A percentile compares a stretch with the other conserved stretches of the same genome.
Evolutionary conservation across 1,140 invertebrate species (phyloP).

Genomic region (Pinna nobilis): DNA sequence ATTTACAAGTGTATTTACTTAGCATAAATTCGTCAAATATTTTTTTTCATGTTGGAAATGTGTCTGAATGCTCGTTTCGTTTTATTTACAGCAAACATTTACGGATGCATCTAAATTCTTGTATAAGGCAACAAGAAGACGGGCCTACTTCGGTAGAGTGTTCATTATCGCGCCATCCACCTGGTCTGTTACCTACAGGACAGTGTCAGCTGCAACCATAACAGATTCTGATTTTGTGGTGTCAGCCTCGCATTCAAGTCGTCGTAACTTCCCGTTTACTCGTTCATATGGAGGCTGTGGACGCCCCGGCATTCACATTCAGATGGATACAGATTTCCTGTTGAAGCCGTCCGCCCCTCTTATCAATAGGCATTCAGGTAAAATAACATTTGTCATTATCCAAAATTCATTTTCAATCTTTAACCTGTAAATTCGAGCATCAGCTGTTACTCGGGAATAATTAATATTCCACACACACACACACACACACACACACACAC

Average conservation of each 20-base stretch:
- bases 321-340: slow-evolving; percentile 63
- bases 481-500: too few relatives aligned
- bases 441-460: too few relatives aligned
- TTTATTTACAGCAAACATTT: slow-evolving; percentile 54
- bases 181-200: slow-evolving; percentile 53
- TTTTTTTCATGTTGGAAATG: neutral
- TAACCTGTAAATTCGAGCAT: neutral
- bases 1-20: neutral
- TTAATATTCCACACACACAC: too few relatives aligned
- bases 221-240: slow-evolving; percentile 52
- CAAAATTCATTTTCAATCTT: neutral
- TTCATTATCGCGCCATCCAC: slow-evolving; percentile 68
- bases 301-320: slow-evolving; percentile 64
- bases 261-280: slow-evolving; percentile 38
- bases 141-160: slow-evolving; percentile 69
- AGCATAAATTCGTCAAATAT: neutral
- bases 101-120: slow-evolving; percentile 56
- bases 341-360: slow-evolving; percentile 7
- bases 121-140: slow-evolving; percentile 60
- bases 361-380: slow-evolving; percentile 3
- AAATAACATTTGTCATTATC: too few relatives aligned
- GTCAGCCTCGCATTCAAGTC: neutral
- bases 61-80: neutral
- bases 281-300: slow-evolving; percentile 66
- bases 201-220: slow-evolving; percentile 20